Conservation (phyloP, 2,113 vertebrate species). For the Motacilla alba region DNA sequence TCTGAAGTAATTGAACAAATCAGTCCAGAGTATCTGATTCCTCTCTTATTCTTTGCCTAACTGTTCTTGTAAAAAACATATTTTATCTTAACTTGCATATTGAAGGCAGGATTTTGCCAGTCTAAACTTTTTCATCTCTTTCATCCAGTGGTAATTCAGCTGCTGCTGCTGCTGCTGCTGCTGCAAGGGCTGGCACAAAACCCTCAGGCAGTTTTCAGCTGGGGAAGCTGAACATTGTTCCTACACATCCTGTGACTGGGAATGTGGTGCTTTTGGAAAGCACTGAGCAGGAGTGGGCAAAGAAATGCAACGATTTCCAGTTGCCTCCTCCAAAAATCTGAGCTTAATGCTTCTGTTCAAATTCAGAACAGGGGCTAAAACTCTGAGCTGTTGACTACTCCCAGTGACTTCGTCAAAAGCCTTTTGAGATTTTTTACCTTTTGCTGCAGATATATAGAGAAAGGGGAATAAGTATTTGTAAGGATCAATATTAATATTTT, state of each 20-base stretch:
- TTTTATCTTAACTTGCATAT: neutral
- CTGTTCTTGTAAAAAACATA: neutral
- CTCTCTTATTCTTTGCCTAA: neutral
- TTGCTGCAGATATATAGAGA: neutral
- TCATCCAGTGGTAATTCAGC: neutral
- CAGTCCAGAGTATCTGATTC: neutral
- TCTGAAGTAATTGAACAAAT: neutral
- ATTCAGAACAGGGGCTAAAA: neutral
- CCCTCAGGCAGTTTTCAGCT: neutral
- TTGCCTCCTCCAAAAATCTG: neutral
- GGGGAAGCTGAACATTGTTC: neutral
- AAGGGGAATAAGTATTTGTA: neutral
- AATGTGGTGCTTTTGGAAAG: neutral
- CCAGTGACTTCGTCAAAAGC: neutral
- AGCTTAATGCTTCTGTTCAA: neutral
- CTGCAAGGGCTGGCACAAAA: neutral
- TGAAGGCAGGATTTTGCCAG: neutral
- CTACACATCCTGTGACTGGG: neutral
- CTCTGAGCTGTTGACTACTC: neutral
- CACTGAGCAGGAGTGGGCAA: neutral
- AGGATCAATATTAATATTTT: neutral
- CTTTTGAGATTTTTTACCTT: neutral
- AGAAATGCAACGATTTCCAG: rapidly evolving
- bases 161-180: neutral
- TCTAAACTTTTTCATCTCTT: neutral